Conservation (phyloP, 1,140 invertebrate species). For the Drosophila simulans region DNA sequence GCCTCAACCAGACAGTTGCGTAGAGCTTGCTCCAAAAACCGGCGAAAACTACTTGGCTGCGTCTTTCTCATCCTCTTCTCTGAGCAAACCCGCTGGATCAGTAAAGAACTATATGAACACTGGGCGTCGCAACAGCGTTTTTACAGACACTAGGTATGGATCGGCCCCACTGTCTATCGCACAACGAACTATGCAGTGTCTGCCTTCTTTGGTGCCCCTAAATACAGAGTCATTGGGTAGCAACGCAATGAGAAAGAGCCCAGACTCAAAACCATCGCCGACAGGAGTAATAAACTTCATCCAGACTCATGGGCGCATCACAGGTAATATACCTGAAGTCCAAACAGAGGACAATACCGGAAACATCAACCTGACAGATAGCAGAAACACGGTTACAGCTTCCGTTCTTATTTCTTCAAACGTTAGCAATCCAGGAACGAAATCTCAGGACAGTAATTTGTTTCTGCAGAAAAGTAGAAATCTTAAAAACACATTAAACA, state of each 20-base stretch:
- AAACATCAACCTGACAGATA: neutral
- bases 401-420: neutral
- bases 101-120: constrained; percentile 24
- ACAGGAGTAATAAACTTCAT: constrained; percentile 74
- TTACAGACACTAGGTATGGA: constrained; percentile 56
- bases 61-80: neutral
- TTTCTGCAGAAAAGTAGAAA: constrained; percentile 76
- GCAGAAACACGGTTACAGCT: neutral
- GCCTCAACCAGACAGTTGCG: neutral
- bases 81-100: neutral
- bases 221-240: constrained; percentile 23
- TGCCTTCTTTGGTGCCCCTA: constrained; percentile 47
- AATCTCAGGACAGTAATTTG: constrained; percentile 52
- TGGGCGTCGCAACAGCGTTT: constrained; percentile 57
- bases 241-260: constrained; percentile 23
- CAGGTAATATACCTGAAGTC: constrained; percentile 43
- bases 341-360: constrained; percentile 6
- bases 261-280: constrained; percentile 52
- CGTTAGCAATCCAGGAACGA: constrained; percentile 19
- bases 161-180: constrained; percentile 71
- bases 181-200: constrained; percentile 63
- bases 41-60: neutral
- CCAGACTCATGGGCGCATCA: constrained; percentile 68
- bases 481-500: constrained; percentile 70
- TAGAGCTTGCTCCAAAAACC: neutral